Evolutionary conservation across 1,140 invertebrate species (phyloP).

Genomic region (Sarcophaga peregrina): DNA sequence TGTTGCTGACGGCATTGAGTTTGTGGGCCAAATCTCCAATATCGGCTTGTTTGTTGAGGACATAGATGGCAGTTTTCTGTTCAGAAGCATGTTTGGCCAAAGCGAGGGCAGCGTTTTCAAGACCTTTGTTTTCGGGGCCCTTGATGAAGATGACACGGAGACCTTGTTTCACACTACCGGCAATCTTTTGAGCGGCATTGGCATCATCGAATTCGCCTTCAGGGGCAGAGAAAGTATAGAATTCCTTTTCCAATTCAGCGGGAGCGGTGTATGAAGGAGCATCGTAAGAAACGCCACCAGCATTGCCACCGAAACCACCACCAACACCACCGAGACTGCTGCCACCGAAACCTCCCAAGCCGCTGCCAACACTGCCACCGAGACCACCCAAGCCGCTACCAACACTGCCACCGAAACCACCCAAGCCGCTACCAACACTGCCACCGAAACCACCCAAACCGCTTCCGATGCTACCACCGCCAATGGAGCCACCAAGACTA

Average conservation of each 20-base stretch:
- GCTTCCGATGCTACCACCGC: conserved; percentile 32
- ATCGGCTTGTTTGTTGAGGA: conserved; percentile 61
- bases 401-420: conserved; percentile 38
- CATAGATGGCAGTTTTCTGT: conserved; percentile 62
- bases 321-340: conserved; percentile 40
- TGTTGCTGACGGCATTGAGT: conserved; percentile 45
- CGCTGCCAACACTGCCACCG: not conserved
- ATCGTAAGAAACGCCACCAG: not conserved
- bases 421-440: not conserved
- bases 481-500: conserved; percentile 40
- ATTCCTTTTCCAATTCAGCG: conserved; percentile 57
- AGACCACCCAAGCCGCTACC: conserved; percentile 20
- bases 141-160: conserved; percentile 63
- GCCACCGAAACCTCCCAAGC: conserved; percentile 47
- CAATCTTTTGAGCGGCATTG: conserved; percentile 35
- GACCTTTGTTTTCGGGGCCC: conserved; percentile 57
- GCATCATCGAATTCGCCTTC: conserved; percentile 53
- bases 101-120: conserved; percentile 57
- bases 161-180: conserved; percentile 51
- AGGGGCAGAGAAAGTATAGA: conserved; percentile 55
- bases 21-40: conserved; percentile 59
- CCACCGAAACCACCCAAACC: not conserved
- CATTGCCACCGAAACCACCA: not conserved
- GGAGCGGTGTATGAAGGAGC: conserved; percentile 50
- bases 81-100: conserved; percentile 60